Evolutionary conservation across 92 coral and sea anemone genomes (phyloP), one percentile per base, ranked within the genome.

Genomic region (Porites evermanni): DNA sequence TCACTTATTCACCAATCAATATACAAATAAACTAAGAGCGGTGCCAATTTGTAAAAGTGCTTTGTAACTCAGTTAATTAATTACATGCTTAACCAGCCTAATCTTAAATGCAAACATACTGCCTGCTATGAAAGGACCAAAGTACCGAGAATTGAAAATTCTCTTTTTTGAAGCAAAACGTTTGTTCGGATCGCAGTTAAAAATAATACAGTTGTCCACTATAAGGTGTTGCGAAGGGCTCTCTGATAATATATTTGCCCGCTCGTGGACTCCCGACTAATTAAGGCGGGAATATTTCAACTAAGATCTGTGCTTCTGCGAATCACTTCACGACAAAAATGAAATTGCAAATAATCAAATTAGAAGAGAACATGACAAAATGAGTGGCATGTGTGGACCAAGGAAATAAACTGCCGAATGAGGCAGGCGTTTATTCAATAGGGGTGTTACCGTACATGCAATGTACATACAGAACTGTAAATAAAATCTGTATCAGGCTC

Each of bases 231-330:
- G 52, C 19, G 70, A 12, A 70, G 68, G 32, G 50, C 73, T 66
- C 64, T 83, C 73, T 83, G 87, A 83, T 64, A 70, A 75, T 8
- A 81, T 26, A 70, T 53, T 26, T 29, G 63, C 58, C 85, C 85
- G 56, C 85, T 81, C 68, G 68, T 68, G 52, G 38, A 75, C 47
- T 56, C 67, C 77, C 74, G 85, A 81, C 85, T 64, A 56, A 59
- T 69, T 21, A 70, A 67, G 87, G 87, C 87, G 87, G 87, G 87
- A 83, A 83, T 83, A 83, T 72, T 73, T 83, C 66, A 83, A 70
- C 69, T 20, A 18, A 59, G 68, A 12, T 69, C 50, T 29, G 65
- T 47, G 52, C 18, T 19, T n/a, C n/a, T 68, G 18, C 19, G 14
- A 69, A 53, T 14, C 61, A 53, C 68, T 12, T 53, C 14, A 18